A percentile compares a stretch with the other conserved stretches of the same genome.
These are phyloP conservation scores for Mastomys natalensis DNA, from an alignment of 2,113 vertebrate genomes.

Conservation along the genomic window DNA sequence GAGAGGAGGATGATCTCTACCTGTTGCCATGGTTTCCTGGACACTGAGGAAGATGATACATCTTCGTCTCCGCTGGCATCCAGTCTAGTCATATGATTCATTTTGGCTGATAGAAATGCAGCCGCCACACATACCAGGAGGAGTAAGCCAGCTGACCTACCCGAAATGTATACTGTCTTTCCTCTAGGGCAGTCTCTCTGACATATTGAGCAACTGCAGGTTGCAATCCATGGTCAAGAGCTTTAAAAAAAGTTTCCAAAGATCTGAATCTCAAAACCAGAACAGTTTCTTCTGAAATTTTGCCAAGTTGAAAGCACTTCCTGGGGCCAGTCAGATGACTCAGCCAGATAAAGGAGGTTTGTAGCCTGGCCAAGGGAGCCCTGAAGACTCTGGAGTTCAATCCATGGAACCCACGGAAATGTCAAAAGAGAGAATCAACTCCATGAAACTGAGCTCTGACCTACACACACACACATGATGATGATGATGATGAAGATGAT, in stretches of 20 bases:
- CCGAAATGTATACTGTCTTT: background rate
- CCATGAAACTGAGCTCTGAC: background rate
- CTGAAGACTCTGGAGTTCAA: background rate
- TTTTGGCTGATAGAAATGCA: background rate
- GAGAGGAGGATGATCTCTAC: background rate
- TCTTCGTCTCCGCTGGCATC: background rate
- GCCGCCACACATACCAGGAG: background rate
- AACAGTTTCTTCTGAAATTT: background rate
- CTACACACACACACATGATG: background rate
- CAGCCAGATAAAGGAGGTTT: background rate
- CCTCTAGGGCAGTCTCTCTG: background rate
- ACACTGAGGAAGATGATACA: background rate
- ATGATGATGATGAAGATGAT: background rate
- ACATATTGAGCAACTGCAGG: background rate
- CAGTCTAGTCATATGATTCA: background rate
- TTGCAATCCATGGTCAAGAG: background rate
- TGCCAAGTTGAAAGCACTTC: conserved; percentile 23
- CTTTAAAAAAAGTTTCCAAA: conserved; percentile 42
- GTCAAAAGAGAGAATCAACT: background rate
- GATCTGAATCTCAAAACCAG: background rate
- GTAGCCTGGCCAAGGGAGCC: background rate
- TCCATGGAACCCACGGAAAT: background rate
- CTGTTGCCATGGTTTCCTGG: background rate
- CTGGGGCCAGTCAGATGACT: background rate
- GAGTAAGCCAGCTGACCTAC: background rate